Conservation (phyloP, 2,797 vertebrate genomes). For the Taeniopygia guttata region DNA sequence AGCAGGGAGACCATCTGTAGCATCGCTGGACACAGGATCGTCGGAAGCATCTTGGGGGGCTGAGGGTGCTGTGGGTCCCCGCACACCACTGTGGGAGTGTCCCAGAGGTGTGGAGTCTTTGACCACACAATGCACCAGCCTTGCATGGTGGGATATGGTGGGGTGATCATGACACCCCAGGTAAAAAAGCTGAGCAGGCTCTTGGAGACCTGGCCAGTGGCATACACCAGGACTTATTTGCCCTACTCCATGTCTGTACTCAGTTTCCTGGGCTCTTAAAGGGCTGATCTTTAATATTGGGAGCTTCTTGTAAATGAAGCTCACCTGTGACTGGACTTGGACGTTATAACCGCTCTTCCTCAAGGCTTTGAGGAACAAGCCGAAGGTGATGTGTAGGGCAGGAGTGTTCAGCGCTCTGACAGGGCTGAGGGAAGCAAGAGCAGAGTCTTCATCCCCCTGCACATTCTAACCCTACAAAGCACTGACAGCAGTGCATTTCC, state of each 20-base stretch:
- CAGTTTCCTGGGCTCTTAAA: background rate
- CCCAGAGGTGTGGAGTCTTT: background rate
- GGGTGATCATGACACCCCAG: too few relatives aligned
- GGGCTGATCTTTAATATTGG: background rate
- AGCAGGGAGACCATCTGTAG: background rate
- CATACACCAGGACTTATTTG: background rate
- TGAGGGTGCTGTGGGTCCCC: background rate
- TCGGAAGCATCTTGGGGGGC: background rate
- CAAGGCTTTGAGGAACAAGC: background rate
- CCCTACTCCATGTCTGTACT: background rate
- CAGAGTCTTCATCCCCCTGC: background rate
- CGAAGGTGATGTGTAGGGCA: accelerated
- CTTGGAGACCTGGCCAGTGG: background rate
- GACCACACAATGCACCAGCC: background rate
- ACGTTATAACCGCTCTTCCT: background rate
- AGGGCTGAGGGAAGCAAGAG: background rate
- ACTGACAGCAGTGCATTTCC: background rate
- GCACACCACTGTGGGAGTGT: accelerated
- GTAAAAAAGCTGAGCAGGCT: background rate
- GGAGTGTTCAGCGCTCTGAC: background rate
- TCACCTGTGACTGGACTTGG: background rate
- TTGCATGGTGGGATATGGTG: accelerated
- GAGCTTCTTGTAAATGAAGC: background rate
- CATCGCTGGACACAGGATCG: background rate
- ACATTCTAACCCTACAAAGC: background rate